Conservation (phyloP, 2,888 invertebrate genomes). For the Rhimphoctona megacephalus region DNA sequence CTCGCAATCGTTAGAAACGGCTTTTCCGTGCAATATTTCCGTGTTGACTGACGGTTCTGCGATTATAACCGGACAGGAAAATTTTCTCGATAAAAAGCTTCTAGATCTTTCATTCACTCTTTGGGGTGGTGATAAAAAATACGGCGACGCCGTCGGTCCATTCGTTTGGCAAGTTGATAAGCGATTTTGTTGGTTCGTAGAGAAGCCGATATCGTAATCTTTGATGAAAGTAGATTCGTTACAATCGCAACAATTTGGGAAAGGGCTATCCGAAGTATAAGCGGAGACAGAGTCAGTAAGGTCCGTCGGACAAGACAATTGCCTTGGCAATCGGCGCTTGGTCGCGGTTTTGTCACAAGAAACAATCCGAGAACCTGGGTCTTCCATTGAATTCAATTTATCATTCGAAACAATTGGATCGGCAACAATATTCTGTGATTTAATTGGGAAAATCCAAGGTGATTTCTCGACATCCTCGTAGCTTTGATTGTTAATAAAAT, state of each 20-base stretch:
- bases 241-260: constrained; percentile 8
- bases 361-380: background rate
- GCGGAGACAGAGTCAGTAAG: background rate
- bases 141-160: background rate
- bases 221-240: background rate
- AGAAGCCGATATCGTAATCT: background rate
- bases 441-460: background rate
- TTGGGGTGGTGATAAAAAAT: background rate
- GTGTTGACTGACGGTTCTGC: constrained; percentile 4
- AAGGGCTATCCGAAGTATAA: background rate
- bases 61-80: constrained; percentile 47
- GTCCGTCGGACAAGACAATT: background rate
- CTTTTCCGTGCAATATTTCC: background rate
- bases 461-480: background rate
- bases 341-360: background rate
- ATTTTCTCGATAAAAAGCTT: constrained; percentile 11
- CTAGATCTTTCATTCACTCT: background rate
- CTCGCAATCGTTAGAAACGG: background rate
- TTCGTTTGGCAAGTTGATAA: background rate
- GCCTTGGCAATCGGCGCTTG: background rate
- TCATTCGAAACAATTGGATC: background rate
- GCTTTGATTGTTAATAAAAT: background rate
- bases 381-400: background rate
- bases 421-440: background rate
- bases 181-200: background rate